Evolutionary conservation across 2,797 vertebrate genomes (phyloP).

Genomic region (Eleutherodactylus coqui): DNA sequence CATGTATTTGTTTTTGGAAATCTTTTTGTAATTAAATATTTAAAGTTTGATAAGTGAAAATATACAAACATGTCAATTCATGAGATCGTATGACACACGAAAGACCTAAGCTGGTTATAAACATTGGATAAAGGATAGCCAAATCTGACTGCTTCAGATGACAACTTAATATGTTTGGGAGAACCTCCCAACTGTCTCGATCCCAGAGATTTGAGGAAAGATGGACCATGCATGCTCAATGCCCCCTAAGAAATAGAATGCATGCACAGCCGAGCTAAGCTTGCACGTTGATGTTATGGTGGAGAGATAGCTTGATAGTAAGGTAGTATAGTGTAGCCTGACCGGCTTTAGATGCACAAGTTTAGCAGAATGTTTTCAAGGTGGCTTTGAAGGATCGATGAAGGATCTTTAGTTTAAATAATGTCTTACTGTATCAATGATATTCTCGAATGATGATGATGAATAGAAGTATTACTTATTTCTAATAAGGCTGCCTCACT

Average conservation of each 20-base stretch:
- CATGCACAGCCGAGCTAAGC: neutral
- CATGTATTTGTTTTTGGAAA: neutral
- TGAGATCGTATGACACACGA: neutral
- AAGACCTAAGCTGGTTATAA: neutral
- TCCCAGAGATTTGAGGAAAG: neutral
- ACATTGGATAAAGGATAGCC: neutral
- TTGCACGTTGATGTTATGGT: neutral
- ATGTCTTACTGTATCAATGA: neutral
- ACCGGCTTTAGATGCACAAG: neutral
- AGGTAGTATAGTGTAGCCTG: too few relatives aligned
- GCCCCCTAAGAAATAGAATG: neutral
- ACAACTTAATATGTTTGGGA: neutral
- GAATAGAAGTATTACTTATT: neutral
- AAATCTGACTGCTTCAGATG: too few relatives aligned
- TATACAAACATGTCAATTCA: neutral
- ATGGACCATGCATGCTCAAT: neutral
- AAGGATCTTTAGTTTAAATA: neutral
- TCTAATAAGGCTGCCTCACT: neutral
- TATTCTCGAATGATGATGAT: neutral
- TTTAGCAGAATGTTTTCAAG: neutral
- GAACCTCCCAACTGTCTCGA: neutral
- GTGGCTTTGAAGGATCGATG: neutral
- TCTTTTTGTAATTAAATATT: neutral
- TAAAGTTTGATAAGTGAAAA: neutral
- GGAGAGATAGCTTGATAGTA: neutral